Evolutionary conservation across 1,140 invertebrate genomes (phyloP).

Genomic region (Pemphigus obesinymphae): DNA sequence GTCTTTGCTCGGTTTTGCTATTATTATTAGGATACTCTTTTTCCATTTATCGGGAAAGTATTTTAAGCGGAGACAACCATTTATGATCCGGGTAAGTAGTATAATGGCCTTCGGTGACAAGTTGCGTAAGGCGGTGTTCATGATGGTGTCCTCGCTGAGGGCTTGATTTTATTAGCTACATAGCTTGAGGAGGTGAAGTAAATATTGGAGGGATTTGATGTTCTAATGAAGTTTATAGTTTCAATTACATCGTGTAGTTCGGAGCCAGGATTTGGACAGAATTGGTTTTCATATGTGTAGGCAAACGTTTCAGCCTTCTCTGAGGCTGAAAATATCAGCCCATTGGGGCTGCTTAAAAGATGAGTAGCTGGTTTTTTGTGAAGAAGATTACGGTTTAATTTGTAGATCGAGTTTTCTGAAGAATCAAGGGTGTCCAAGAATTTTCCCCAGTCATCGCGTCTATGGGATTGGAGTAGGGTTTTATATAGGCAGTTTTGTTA

Average conservation of each 20-base stretch:
- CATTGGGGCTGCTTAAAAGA: not conserved
- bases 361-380: not conserved
- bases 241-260: not conserved
- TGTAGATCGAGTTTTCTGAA: too few species aligned
- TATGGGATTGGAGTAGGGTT: not conserved
- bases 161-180: not conserved
- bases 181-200: not conserved
- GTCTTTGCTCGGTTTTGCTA: too few species aligned
- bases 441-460: too few species aligned
- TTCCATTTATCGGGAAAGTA: not conserved
- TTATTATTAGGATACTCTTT: not conserved
- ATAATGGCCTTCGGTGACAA: not conserved
- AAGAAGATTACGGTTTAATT: not conserved
- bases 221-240: not conserved
- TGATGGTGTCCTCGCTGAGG: not conserved
- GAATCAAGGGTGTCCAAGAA: too few species aligned
- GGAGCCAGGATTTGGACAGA: not conserved
- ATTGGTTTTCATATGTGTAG: not conserved
- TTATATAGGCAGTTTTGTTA: not conserved
- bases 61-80: not conserved
- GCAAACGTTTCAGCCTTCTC: not conserved
- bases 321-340: too few species aligned
- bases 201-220: not conserved
- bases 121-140: not conserved
- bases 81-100: not conserved